Evolutionary conservation across 2,113 vertebrate species (phyloP).

Genomic region (Alouatta palliata): DNA sequence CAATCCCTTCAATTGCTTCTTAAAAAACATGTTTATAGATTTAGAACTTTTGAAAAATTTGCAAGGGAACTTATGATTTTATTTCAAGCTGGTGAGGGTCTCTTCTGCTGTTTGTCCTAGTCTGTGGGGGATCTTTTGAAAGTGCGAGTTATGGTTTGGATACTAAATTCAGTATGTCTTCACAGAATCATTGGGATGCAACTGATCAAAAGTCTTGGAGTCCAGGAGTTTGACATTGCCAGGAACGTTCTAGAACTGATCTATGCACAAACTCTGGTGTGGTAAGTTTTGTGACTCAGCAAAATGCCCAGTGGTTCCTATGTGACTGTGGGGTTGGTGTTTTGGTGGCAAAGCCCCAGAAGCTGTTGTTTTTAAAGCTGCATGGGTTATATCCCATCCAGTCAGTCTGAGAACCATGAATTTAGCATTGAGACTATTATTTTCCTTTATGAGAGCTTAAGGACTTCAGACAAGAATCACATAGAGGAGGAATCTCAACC

Average conservation of each 20-base stretch:
- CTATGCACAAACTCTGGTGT: conserved; percentile 94
- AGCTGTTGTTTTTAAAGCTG: not conserved
- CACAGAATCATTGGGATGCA: conserved; percentile 90
- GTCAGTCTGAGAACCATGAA: not conserved
- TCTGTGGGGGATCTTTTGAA: not conserved
- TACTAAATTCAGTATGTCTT: not conserved
- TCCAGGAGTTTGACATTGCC: conserved; percentile 95
- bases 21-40: not conserved
- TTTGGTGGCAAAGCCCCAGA: not conserved
- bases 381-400: not conserved
- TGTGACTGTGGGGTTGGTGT: not conserved
- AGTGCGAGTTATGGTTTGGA: not conserved
- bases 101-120: not conserved
- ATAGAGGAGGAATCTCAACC: not conserved
- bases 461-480: not conserved
- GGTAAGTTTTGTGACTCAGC: conserved; percentile 83
- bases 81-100: not conserved
- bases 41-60: not conserved
- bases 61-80: not conserved
- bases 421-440: not conserved
- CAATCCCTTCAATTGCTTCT: not conserved
- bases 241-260: conserved; percentile 96
- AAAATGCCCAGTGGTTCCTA: not conserved
- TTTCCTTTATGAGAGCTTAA: not conserved
- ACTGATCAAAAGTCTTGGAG: conserved; percentile 82